phyloP scores from a whole-genome alignment of 2,797 vertebrate genomes.

The Hippopotamyrus pictus region DNA sequence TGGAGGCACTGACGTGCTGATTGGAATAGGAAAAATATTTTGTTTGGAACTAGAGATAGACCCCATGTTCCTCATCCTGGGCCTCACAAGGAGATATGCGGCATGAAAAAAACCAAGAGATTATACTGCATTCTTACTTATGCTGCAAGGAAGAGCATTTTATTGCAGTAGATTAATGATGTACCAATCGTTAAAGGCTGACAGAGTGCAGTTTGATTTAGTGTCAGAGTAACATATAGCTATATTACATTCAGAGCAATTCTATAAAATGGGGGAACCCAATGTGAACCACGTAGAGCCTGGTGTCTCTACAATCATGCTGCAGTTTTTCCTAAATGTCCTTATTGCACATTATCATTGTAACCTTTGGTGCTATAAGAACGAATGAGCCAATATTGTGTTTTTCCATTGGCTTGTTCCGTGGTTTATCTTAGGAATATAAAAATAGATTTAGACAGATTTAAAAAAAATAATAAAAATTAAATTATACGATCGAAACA shows the following conservation, averaged over 20 bases:
- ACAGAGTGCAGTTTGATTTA: neutral
- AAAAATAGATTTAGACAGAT: too few relatives aligned
- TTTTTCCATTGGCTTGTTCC: too few relatives aligned
- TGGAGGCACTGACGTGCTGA: neutral
- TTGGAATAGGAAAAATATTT: neutral
- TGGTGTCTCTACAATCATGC: neutral
- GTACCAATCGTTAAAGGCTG: neutral
- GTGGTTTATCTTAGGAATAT: too few relatives aligned
- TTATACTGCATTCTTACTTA: too few relatives aligned
- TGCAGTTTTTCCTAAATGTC: neutral
- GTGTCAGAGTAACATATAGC: neutral
- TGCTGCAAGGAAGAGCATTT: neutral
- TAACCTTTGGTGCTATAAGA: neutral
- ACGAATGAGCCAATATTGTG: too few relatives aligned
- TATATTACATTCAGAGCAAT: neutral
- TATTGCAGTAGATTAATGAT: neutral
- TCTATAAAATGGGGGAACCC: neutral
- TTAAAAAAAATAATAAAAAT: too few relatives aligned
- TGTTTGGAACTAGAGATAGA: neutral
- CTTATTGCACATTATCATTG: neutral
- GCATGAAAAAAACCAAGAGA: neutral
- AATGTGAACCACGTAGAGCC: neutral
- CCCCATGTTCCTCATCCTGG: neutral
- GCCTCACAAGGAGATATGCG: neutral
- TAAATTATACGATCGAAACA: too few relatives aligned